phyloP scores from a whole-genome alignment of 1,140 invertebrate genomes.

The Reticulitermes speratus region DNA sequence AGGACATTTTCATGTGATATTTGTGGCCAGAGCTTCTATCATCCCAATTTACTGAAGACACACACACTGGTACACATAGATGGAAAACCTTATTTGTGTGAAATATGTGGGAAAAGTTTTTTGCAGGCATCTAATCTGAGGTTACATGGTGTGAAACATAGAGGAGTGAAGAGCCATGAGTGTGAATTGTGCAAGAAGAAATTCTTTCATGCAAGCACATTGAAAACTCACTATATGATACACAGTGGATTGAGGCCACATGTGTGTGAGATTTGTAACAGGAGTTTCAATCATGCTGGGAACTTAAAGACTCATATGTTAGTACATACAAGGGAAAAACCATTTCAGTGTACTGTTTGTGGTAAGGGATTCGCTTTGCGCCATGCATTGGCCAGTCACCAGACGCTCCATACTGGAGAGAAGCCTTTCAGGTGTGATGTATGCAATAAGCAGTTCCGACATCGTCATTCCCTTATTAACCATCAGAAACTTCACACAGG shows the following conservation, averaged over 20 bases:
- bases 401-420: neutral
- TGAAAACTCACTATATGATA: neutral
- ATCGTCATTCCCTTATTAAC: neutral
- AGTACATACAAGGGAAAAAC: neutral
- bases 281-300: neutral
- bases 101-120: neutral
- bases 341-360: neutral
- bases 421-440: neutral
- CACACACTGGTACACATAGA: neutral
- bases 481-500: neutral
- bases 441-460: neutral
- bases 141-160: neutral
- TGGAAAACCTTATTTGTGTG: neutral
- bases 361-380: neutral
- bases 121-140: neutral
- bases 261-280: neutral
- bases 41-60: neutral
- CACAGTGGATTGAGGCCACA: neutral
- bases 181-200: constrained; percentile 24
- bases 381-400: neutral
- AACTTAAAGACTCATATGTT: neutral
- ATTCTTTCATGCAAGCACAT: neutral
- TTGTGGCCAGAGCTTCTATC: neutral
- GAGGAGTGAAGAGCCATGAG: neutral
- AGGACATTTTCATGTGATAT: neutral